These are phyloP conservation scores for Streptopelia turtur DNA, from an alignment of 2,797 vertebrate species.

Conservation along the genomic window DNA sequence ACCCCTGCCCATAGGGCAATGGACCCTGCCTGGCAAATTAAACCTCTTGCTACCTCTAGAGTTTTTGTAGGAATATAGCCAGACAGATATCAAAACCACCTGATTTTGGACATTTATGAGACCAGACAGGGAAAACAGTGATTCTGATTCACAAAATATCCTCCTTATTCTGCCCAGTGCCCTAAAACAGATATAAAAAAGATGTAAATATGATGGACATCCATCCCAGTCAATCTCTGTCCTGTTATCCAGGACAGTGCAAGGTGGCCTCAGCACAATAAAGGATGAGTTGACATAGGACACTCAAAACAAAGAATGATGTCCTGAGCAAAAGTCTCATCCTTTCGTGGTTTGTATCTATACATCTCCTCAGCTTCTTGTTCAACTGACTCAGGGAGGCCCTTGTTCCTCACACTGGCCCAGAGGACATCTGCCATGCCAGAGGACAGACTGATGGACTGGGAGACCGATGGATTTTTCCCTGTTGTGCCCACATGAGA, in stretches of 20 bases:
- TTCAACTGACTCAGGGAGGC: neutral
- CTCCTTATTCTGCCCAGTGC: neutral
- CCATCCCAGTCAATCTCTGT: neutral
- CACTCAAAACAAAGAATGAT: neutral
- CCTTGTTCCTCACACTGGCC: neutral
- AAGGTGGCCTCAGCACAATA: neutral
- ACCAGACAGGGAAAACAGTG: neutral
- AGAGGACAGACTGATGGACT: neutral
- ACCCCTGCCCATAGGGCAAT: neutral
- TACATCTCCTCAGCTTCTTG: neutral
- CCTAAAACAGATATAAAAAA: neutral
- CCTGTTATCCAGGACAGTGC: neutral
- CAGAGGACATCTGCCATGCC: neutral
- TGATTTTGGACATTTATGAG: neutral
- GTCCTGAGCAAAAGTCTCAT: neutral
- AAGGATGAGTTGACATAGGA: neutral
- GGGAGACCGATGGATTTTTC: rapidly evolving
- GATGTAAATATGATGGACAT: neutral
- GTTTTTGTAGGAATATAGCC: neutral
- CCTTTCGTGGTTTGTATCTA: neutral
- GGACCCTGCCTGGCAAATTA: neutral
- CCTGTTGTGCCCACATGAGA: rapidly evolving
- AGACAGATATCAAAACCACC: neutral
- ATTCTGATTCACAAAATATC: neutral
- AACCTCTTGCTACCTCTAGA: neutral